Conservation (phyloP, 2,113 vertebrate species). For the Nothobranchius kuhntae region DNA sequence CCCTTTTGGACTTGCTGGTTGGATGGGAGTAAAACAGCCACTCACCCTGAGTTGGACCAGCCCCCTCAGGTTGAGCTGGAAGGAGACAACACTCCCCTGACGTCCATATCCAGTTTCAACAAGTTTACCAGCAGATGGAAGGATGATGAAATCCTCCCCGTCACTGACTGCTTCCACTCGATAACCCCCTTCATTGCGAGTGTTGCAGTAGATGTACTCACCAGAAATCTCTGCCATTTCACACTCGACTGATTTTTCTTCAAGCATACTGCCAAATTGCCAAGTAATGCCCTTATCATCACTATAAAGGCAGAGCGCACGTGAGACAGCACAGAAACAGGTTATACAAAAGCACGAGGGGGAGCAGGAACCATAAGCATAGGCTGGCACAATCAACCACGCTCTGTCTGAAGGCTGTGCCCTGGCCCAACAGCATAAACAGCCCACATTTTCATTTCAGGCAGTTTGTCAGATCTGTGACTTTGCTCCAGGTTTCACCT, state of each 20-base stretch:
- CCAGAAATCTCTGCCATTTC: slow-evolving; percentile 10
- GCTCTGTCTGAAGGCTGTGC: slow-evolving; percentile 5
- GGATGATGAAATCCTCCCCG: not conserved
- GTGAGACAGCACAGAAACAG: slow-evolving; percentile 1
- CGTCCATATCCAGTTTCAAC: slow-evolving; percentile 11
- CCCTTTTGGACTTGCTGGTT: not conserved
- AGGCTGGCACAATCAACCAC: slow-evolving; percentile 7
- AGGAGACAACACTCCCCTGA: slow-evolving; percentile 24
- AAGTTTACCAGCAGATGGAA: not conserved
- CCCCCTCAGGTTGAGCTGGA: not conserved
- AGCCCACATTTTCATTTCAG: slow-evolving; percentile 6
- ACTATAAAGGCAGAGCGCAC: slow-evolving; percentile 4
- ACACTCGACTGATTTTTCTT: slow-evolving; percentile 4
- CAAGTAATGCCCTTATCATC: slow-evolving; percentile 1
- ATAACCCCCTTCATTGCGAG: slow-evolving; percentile 1
- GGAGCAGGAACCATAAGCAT: slow-evolving; percentile 6
- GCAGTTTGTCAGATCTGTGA: slow-evolving; percentile 2
- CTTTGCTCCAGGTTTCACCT: slow-evolving; percentile 8
- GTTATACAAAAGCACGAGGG: not conserved
- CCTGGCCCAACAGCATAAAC: slow-evolving; percentile 16
- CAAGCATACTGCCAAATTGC: not conserved
- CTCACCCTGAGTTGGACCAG: not conserved
- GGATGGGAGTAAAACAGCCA: slow-evolving; percentile 23
- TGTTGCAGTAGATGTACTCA: slow-evolving; percentile 13
- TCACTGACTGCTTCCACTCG: slow-evolving; percentile 10